Evolutionary conservation across 1,140 invertebrate genomes (phyloP).

Genomic region (Pseudomyrmex concolor): DNA sequence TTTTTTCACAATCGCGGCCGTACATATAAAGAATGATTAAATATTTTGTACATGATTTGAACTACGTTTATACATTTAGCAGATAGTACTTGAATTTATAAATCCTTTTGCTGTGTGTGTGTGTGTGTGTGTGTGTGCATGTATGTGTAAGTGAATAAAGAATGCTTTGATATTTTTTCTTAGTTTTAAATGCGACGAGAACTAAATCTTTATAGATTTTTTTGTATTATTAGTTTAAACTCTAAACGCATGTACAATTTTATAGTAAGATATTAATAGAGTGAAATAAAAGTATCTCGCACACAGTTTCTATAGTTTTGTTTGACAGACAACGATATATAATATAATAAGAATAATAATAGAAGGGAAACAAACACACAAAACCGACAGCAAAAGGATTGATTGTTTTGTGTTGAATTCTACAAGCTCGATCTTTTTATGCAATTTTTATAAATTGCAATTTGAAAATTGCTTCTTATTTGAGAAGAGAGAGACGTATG

Average conservation of each 20-base stretch:
- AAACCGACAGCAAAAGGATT: constrained; percentile 6
- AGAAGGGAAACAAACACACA: not conserved
- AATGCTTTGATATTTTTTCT: constrained; percentile 9
- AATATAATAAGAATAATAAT: not conserved
- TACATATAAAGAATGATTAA: constrained; percentile 6
- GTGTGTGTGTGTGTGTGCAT: no score
- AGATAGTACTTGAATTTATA: not conserved
- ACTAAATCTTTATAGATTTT: constrained; percentile 20
- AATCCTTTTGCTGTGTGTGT: constrained; percentile 35
- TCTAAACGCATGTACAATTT: constrained; percentile 11
- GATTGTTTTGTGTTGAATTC: constrained; percentile 46
- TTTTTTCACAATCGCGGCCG: constrained; percentile 27
- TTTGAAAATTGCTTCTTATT: constrained; percentile 27
- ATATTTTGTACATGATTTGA: constrained; percentile 11
- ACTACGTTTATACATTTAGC: not conserved
- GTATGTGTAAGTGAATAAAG: not conserved
- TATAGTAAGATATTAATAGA: constrained; percentile 4
- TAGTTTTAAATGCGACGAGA: constrained; percentile 24
- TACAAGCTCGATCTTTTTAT: constrained; percentile 44
- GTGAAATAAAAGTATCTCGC: constrained; percentile 5
- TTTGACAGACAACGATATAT: not conserved
- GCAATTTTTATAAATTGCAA: constrained; percentile 50
- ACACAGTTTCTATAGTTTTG: not conserved
- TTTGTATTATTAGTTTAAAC: constrained; percentile 17
- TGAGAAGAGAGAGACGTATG: constrained; percentile 29